Base-by-base conservation (phyloP, 2,797 vertebrate species). In the Micrastur ruficollis region DNA sequence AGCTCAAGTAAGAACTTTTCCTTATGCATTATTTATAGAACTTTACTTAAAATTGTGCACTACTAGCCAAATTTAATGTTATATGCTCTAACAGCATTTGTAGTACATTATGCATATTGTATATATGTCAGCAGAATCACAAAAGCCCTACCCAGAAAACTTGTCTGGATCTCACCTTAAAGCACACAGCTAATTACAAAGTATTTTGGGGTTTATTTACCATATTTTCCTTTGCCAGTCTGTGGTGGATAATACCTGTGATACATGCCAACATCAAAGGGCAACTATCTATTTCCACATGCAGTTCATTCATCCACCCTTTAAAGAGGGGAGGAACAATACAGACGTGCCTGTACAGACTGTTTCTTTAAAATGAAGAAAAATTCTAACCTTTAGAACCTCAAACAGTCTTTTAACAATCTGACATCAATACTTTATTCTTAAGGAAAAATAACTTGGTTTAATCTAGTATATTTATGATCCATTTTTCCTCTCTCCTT, bases 21-120 rank as follows among this genome's bases (percentile, higher is more conserved):
- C 66, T 94, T 76, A 95, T 90, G 85, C 67, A 95, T 96, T 95
- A 96, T 95, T 94, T 93, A 95, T 89, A 78, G n/a, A 80, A 71
- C 25, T 89, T 90, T 29, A 83, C 49, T 95, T 94, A 75, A 89
- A 96, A 91, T n/a, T 80, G 86, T 87, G 38, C 9, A 6, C 1
- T 36, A 80, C 52, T 62, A 76, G 44, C 71, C 52, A 89, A 88
- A 91, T 92, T 93, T 91, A 95, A 36, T 93, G 81, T 79, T 76
- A 34, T 76, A 67, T 0, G 9, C n/a, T 86, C 27, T 59, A 94
- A 71, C 40, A 83, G 52, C 40, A 95, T 82, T 85, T 86, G 75
- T 52, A 90, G 79, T 40, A 89, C 86, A 87, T 80, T 73, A 85
- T 47, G 23, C 36, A 61, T 49, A 79, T 46, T 89, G 63, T 89